phyloP scores from a whole-genome alignment of 2,797 vertebrate genomes.

The Gobionotothen gibberifrons region DNA sequence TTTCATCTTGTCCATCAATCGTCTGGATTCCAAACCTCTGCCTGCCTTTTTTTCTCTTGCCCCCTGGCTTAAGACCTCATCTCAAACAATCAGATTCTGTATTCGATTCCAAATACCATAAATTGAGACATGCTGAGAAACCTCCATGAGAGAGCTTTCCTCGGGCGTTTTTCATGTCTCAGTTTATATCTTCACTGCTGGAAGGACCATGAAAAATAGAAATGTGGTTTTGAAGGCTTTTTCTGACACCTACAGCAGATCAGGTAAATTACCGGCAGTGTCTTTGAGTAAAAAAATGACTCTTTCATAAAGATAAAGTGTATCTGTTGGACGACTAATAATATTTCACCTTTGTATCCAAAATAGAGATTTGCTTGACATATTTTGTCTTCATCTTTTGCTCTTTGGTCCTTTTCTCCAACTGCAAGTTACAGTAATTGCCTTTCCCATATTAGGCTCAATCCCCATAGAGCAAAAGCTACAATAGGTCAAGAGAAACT shows the following conservation, averaged over 20 bases:
- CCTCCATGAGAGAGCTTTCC: neutral
- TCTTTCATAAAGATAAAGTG: neutral
- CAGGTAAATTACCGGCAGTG: slow-evolving; percentile 7
- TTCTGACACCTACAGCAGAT: slow-evolving; percentile 5
- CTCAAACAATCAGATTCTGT: slow-evolving; percentile 40
- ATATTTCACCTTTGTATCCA: slow-evolving; percentile 6
- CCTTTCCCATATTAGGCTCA: slow-evolving; percentile 49
- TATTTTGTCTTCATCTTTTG: slow-evolving; percentile 21
- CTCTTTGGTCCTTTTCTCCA: slow-evolving; percentile 32
- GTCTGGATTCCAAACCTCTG: slow-evolving; percentile 19
- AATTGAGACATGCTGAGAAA: slow-evolving; percentile 4
- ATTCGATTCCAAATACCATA: slow-evolving; percentile 32
- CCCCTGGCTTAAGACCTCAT: slow-evolving; percentile 34
- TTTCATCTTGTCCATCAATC: slow-evolving; percentile 51
- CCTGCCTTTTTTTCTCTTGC: slow-evolving; percentile 12
- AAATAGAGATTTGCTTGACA: slow-evolving; percentile 10
- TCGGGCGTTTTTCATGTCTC: slow-evolving; percentile 33
- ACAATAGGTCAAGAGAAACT: slow-evolving; percentile 53
- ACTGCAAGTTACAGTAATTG: slow-evolving; percentile 40
- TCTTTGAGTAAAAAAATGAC: neutral
- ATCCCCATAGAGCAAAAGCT: slow-evolving; percentile 32
- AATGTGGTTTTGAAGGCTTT: neutral
- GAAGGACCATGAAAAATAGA: neutral
- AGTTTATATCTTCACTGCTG: slow-evolving; percentile 3
- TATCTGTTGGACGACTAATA: slow-evolving; percentile 1